These are phyloP conservation scores for Acanthis flammea DNA, from an alignment of 2,797 vertebrate species.

Conservation along the genomic window DNA sequence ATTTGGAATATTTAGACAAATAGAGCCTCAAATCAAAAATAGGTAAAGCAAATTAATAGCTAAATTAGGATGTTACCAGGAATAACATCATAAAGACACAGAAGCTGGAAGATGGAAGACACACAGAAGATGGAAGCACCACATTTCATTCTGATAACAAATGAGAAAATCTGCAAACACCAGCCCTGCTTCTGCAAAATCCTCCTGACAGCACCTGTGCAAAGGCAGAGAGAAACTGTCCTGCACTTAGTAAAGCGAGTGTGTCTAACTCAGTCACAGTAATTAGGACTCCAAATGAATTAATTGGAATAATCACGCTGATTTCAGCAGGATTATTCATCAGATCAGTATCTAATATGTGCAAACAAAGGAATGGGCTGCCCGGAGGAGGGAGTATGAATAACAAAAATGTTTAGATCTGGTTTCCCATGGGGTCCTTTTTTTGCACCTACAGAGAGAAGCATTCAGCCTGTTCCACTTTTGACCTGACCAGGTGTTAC, in stretches of 20 bases:
- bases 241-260: background rate
- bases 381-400: background rate
- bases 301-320: background rate
- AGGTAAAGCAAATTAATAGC: background rate
- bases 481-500: background rate
- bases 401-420: background rate
- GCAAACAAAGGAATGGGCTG: background rate
- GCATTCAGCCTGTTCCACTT: background rate
- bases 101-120: background rate
- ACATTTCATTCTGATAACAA: background rate
- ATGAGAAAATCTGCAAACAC: background rate
- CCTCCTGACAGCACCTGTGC: background rate
- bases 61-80: background rate
- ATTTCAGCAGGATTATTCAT: background rate
- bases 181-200: background rate
- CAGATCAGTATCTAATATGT: background rate
- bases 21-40: background rate
- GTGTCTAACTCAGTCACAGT: background rate
- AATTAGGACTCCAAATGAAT: background rate
- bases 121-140: background rate
- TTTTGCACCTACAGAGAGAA: background rate
- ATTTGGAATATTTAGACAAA: background rate
- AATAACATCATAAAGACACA: background rate
- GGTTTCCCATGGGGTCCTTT: background rate
- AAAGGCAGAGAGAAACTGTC: background rate